Evolutionary conservation across 2,797 vertebrate genomes (phyloP).

Genomic region (Crenichthys baileyi): DNA sequence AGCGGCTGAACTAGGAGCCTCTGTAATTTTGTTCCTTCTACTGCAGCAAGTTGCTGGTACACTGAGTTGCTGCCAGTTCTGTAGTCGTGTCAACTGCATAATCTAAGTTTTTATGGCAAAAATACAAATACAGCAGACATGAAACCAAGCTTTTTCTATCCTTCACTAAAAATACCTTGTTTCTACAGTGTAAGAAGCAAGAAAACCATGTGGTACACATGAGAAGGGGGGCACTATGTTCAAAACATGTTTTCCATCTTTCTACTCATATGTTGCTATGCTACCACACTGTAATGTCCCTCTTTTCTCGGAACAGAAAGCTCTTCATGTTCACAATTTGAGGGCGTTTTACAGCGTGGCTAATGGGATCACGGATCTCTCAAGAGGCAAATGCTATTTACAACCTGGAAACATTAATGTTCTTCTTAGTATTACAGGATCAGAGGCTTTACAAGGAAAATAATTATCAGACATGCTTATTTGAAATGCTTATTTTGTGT

Average conservation of each 20-base stretch:
- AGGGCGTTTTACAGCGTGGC: slow-evolving; percentile 22
- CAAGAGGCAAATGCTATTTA: slow-evolving; percentile 29
- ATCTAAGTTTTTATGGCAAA: neutral
- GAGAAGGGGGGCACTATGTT: neutral
- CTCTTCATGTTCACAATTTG: slow-evolving; percentile 33
- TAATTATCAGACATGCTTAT: neutral
- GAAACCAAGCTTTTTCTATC: neutral
- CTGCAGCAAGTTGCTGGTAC: slow-evolving; percentile 32
- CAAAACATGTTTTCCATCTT: slow-evolving; percentile 22
- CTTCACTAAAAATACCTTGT: neutral
- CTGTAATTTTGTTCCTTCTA: slow-evolving; percentile 7
- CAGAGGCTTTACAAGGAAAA: slow-evolving; percentile 4
- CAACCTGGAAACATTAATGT: slow-evolving; percentile 19
- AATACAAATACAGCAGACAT: slow-evolving; percentile 11
- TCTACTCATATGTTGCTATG: slow-evolving; percentile 55
- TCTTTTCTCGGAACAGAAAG: slow-evolving; percentile 25
- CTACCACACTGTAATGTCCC: slow-evolving; percentile 27
- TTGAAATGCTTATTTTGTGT: neutral
- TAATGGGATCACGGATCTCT: slow-evolving; percentile 51
- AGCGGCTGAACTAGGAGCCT: slow-evolving; percentile 33
- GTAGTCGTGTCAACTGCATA: neutral
- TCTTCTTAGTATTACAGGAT: slow-evolving; percentile 12
- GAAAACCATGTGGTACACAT: neutral
- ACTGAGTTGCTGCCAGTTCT: slow-evolving; percentile 26
- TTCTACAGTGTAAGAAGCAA: neutral